Percentiles rank a stretch among this genome's conserved stretches.
Conservation (phyloP, 2,797 vertebrate species). For the Coracias cyanogaster region DNA sequence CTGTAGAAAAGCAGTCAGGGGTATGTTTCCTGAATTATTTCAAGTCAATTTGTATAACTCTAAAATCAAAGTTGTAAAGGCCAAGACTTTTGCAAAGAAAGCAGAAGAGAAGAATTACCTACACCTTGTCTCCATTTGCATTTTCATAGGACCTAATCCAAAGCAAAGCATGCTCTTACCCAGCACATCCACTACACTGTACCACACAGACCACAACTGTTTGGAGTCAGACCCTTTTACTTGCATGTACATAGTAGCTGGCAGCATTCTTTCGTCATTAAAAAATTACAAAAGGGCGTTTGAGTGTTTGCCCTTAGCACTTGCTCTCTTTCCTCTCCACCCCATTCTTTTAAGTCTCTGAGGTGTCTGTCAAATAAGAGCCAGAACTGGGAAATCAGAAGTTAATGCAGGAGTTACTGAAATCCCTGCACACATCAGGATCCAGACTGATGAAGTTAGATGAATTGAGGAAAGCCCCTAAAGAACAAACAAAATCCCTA, state of each 20-base stretch:
- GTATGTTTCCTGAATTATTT: neutral
- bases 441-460: neutral
- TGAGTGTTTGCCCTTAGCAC: neutral
- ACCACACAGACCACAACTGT: neutral
- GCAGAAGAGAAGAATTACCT: neutral
- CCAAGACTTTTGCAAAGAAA: neutral
- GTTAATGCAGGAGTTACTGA: neutral
- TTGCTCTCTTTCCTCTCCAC: neutral
- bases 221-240: neutral
- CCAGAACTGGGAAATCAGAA: neutral
- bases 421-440: neutral
- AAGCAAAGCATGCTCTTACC: neutral
- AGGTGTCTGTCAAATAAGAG: neutral
- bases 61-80: neutral
- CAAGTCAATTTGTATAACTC: neutral
- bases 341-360: neutral
- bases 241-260: neutral
- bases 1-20: neutral
- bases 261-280: neutral
- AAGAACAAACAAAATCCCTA: neutral
- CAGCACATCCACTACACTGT: neutral
- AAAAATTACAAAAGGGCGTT: neutral
- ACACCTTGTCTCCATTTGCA: neutral
- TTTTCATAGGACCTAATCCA: neutral
- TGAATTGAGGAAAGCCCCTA: neutral